Evolutionary conservation across 2,113 vertebrate species (phyloP).

Genomic region (Microcebus tavaratra): DNA sequence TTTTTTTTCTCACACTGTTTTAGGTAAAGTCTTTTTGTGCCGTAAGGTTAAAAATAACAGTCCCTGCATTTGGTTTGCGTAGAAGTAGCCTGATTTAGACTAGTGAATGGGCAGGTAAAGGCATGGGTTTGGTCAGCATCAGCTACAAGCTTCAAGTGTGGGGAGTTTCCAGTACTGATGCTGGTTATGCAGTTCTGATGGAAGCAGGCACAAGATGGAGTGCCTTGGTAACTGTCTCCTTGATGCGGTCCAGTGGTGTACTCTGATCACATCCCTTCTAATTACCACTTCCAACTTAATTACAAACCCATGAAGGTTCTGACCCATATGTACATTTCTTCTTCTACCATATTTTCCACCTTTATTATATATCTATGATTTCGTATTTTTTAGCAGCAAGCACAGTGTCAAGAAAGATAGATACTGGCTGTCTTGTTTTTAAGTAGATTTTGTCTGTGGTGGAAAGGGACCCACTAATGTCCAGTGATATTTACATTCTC

Average conservation of each 20-base stretch:
- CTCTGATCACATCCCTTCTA: rapidly evolving
- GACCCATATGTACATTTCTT: background rate
- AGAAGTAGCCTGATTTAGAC: background rate
- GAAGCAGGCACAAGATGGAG: no score
- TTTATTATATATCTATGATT: background rate
- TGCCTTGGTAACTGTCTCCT: background rate
- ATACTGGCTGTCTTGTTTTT: background rate
- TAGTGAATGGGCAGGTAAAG: background rate
- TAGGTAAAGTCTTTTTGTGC: background rate
- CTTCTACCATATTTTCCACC: background rate
- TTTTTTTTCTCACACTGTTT: background rate
- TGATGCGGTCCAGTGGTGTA: rapidly evolving
- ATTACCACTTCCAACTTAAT: background rate
- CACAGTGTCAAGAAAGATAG: background rate
- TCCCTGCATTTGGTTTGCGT: background rate
- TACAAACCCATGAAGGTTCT: background rate
- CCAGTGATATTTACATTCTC: background rate
- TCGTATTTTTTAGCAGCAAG: background rate
- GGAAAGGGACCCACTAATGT: background rate
- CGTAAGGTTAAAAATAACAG: background rate
- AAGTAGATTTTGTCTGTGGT: background rate
- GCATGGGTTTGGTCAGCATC: background rate
- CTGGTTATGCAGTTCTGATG: background rate
- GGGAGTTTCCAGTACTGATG: background rate
- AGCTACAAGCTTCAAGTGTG: background rate